A percentile compares a stretch with the other conserved stretches of the same genome.
Evolutionary conservation across 2,113 vertebrate genomes (phyloP).

Genomic region (Amphiprion percula): DNA sequence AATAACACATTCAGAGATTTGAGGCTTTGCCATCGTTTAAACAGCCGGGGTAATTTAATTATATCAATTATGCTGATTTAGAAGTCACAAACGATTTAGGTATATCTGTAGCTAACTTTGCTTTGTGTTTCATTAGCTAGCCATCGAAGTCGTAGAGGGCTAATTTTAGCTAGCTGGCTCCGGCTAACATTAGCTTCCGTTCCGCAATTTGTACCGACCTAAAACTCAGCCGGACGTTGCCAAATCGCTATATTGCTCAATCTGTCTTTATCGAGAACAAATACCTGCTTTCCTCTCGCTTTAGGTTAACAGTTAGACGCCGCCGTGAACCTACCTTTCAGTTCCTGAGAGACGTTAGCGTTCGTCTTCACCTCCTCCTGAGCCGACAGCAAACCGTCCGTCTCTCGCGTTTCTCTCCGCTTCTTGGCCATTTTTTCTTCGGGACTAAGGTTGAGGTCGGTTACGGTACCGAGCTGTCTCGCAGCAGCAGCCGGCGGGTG

Average conservation of each 20-base stretch:
- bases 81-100: no score
- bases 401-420: slow-evolving; percentile 77
- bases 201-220: not conserved
- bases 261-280: not conserved
- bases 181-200: not conserved
- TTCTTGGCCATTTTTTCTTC: slow-evolving; percentile 80
- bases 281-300: not conserved
- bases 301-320: slow-evolving; percentile 9
- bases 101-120: no score
- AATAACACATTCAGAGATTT: no score
- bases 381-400: slow-evolving; percentile 47
- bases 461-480: no score
- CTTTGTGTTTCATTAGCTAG: not conserved
- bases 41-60: no score
- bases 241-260: not conserved
- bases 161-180: not conserved
- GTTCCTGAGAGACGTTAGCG: slow-evolving; percentile 31
- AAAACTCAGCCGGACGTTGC: not conserved
- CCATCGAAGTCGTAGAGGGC: not conserved
- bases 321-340: slow-evolving; percentile 74
- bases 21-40: no score
- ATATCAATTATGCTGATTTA: no score
- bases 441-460: not conserved
- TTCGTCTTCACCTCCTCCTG: slow-evolving; percentile 66
- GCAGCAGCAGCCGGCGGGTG: not conserved